Evolutionary conservation across 2,888 invertebrate species (phyloP).

Genomic region (Keiferia lycopersicella): DNA sequence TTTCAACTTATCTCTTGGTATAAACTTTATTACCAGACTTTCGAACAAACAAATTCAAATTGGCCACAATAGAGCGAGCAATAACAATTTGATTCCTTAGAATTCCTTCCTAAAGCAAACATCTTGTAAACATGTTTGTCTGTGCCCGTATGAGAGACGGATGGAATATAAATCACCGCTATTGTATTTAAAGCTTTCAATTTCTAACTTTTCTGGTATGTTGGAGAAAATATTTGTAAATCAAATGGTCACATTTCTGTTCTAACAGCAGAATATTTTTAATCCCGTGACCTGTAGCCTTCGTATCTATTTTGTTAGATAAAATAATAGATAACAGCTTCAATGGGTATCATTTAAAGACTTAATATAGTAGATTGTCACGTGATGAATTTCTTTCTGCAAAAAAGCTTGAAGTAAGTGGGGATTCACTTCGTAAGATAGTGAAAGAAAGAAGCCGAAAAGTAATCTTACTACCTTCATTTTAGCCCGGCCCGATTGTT

Average conservation of each 20-base stretch:
- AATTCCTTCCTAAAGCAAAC: constrained; percentile 46
- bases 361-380: no score
- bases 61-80: constrained; percentile 36
- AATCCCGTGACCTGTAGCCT: no score
- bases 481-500: no score
- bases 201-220: background rate
- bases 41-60: constrained; percentile 5
- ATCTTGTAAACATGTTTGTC: constrained; percentile 67
- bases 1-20: background rate
- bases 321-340: no score
- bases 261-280: no score
- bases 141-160: constrained; percentile 36
- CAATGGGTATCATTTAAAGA: no score
- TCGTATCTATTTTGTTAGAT: no score
- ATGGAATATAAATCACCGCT: constrained; percentile 40
- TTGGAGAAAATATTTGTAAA: background rate
- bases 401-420: no score
- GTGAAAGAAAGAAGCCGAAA: no score
- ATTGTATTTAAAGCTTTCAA: constrained; percentile 31
- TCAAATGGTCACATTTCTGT: background rate
- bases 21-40: background rate
- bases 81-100: constrained; percentile 54
- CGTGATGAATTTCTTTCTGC: no score
- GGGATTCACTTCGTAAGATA: no score
- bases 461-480: no score